These are phyloP conservation scores for Malachius bipustulatus DNA, from an alignment of 2,888 invertebrate species.

Conservation along the genomic window DNA sequence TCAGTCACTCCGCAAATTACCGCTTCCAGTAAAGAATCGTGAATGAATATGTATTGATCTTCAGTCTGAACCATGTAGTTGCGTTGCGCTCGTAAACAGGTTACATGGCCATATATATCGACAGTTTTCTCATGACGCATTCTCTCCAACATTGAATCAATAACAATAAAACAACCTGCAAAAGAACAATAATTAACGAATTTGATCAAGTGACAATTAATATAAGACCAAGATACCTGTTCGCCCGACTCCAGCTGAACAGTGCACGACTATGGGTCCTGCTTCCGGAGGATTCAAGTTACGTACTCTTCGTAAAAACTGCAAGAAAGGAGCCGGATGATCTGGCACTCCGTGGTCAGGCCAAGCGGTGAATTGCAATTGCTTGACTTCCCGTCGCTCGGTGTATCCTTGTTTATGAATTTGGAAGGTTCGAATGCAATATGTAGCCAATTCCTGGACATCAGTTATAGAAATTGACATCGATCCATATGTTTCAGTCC, in stretches of 20 bases:
- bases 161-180: constrained; percentile 86
- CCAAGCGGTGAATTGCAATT: constrained; percentile 99
- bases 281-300: constrained; percentile 83
- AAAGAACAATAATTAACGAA: constrained; percentile 5
- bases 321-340: constrained; percentile 95
- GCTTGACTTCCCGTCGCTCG: constrained; percentile 89
- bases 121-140: constrained; percentile 96
- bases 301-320: constrained; percentile 89
- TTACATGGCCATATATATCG: constrained; percentile 98
- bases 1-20: constrained; percentile 95
- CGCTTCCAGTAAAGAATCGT: constrained; percentile 94
- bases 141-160: constrained; percentile 96
- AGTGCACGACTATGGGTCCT: constrained; percentile 91
- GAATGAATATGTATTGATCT: constrained; percentile 99
- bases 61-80: constrained; percentile 99
- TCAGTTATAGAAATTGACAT: constrained; percentile 92
- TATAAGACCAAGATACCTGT: constrained; percentile 29
- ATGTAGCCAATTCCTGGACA: constrained; percentile 93
- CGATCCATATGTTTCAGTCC: constrained; percentile 87
- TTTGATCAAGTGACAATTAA: not conserved
- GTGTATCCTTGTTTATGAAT: constrained; percentile 66
- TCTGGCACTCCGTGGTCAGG: constrained; percentile 99
- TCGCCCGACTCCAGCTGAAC: constrained; percentile 54
- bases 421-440: constrained; percentile 95
- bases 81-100: constrained; percentile 91